Percentiles rank a stretch among this genome's conserved stretches.
Evolutionary conservation across 2,797 vertebrate species (phyloP).

Genomic region (Mallotus villosus): DNA sequence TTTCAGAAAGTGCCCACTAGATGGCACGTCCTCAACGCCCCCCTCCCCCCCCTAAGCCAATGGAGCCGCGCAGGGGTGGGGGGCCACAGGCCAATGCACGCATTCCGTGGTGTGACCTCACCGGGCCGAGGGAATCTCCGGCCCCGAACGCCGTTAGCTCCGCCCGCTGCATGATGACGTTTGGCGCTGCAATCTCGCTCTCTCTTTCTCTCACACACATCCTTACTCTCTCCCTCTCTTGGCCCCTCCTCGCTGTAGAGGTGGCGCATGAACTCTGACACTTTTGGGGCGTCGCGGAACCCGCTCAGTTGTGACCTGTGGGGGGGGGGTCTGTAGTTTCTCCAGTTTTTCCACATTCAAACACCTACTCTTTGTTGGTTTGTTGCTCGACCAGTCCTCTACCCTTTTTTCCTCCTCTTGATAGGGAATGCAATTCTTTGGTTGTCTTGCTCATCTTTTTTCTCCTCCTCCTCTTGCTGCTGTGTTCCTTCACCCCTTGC

Average conservation of each 20-base stretch:
- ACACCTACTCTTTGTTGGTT: conserved; percentile 41
- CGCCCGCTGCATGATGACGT: conserved; percentile 80
- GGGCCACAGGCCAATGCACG: conserved; percentile 77
- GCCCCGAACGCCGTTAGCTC: conserved; percentile 69
- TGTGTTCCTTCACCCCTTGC: conserved; percentile 66
- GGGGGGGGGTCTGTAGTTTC: no score
- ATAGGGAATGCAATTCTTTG: conserved; percentile 48
- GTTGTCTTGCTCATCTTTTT: conserved; percentile 51
- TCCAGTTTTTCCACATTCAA: no score
- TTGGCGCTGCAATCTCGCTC: conserved; percentile 69
- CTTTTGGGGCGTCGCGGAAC: no score
- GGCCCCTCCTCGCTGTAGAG: conserved; percentile 45
- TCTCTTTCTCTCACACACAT: conserved; percentile 67
- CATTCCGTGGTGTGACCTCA: conserved; percentile 81
- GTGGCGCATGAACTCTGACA: no score
- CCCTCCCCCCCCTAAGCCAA: conserved; percentile 64
- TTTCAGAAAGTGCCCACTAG: conserved; percentile 90
- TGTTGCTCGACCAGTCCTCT: conserved; percentile 68
- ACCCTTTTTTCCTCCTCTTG: conserved; percentile 34
- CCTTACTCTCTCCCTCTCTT: conserved; percentile 38
- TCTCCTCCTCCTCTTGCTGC: conserved; percentile 55
- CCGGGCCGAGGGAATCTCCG: conserved; percentile 61
- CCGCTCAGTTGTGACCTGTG: no score
- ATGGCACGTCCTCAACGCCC: conserved; percentile 76
- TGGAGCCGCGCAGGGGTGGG: conserved; percentile 58